phyloP scores from a whole-genome alignment of 2,888 invertebrate genomes.

The Mystacides longicornis region DNA sequence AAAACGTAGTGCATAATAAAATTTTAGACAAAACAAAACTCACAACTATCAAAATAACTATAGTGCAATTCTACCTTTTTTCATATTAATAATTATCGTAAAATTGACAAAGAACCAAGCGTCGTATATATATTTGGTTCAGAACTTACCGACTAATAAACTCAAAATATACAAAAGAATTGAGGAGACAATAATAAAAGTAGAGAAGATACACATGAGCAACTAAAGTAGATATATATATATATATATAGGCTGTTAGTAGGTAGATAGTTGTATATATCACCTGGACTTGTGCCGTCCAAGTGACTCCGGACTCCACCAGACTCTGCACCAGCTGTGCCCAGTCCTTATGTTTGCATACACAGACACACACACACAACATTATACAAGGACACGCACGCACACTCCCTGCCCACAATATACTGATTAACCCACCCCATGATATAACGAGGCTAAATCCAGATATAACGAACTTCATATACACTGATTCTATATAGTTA shows the following conservation, averaged over 20 bases:
- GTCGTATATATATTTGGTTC: not conserved
- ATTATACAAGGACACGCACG: conserved; percentile 19
- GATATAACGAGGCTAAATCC: too few species aligned
- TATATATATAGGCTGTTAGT: not conserved
- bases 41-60: too few species aligned
- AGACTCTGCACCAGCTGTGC: conserved; percentile 80
- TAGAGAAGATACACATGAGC: not conserved
- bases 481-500: too few species aligned
- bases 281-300: conserved; percentile 73
- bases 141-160: not conserved
- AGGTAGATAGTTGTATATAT: conserved; percentile 32
- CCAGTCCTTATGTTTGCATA: conserved; percentile 59
- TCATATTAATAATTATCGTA: not conserved
- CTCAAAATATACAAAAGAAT: not conserved
- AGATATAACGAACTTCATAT: too few species aligned
- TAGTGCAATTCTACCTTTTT: too few species aligned
- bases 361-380: conserved; percentile 11
- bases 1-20: too few species aligned
- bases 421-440: too few species aligned
- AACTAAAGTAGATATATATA: not conserved
- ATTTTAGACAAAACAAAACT: too few species aligned
- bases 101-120: not conserved
- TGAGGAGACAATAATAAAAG: not conserved
- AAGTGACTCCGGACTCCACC: conserved; percentile 76
- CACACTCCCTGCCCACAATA: conserved; percentile 9